Conservation (phyloP, 2,113 vertebrate genomes). For the Lophura nycthemera region DNA sequence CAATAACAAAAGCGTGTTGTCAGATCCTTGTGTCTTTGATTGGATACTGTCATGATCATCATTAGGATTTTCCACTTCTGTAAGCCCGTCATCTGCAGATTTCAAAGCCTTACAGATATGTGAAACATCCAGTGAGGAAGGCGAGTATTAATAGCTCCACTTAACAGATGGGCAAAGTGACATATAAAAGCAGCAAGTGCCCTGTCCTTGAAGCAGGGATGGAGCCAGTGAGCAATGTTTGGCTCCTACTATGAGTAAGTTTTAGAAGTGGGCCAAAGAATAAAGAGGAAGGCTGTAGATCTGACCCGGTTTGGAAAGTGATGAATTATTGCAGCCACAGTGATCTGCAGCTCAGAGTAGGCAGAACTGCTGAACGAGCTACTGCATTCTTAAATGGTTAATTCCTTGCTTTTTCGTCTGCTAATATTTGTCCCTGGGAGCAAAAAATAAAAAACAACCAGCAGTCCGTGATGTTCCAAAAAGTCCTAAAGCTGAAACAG, state of each 20-base stretch:
- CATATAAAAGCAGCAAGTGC: conserved; percentile 47
- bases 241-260: background rate
- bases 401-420: conserved; percentile 18
- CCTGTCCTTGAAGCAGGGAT: conserved; percentile 53
- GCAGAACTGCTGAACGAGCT: background rate
- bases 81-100: conserved; percentile 48
- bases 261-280: conserved; percentile 42
- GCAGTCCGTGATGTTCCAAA: conserved; percentile 53
- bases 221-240: background rate
- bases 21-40: conserved; percentile 4
- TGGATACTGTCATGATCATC: conserved; percentile 26
- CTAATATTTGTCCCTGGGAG: conserved; percentile 43
- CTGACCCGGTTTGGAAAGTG: background rate
- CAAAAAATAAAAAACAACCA: conserved; percentile 31
- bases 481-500: conserved; percentile 57
- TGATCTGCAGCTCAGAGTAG: background rate
- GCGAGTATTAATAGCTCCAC: conserved; percentile 46
- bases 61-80: conserved; percentile 58
- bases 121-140: conserved; percentile 25
- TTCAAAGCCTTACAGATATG: conserved; percentile 49
- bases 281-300: background rate
- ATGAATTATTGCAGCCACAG: background rate
- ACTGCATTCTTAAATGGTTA: conserved; percentile 22
- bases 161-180: conserved; percentile 61
- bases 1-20: conserved; percentile 25